Base-by-base conservation (phyloP, 2,888 invertebrate species). In the Thera obeliscata region DNA sequence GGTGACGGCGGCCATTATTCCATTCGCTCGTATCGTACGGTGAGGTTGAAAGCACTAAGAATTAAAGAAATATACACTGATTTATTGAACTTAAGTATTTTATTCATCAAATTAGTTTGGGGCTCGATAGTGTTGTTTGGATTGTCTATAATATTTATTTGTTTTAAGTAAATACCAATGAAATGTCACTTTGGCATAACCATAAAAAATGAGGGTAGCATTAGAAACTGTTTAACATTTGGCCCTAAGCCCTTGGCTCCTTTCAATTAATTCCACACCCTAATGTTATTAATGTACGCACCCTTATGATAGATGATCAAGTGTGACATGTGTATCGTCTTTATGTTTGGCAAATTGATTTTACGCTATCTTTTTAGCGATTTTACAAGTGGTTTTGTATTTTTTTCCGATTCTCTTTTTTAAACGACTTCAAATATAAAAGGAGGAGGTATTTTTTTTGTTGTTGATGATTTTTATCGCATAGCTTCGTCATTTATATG, bases 171-270 rank as follows among this genome's bases (percentile, higher is more conserved):
- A 72, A 67, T 36, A 67, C 50, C 67, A 64, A 68, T 72, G 67
- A 73, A 73, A 71, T 54, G 48, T 54, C 72, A 66, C 72, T 75
- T 70, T 60, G 69, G 63, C 46, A 70, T 61, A 61, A 71, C 64
- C 67, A 74, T 76, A 81, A 74, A 74, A 63, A 67, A 69, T 66
- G 55, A 76, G 74, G 75, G 77, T 77, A 78, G 86, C 79, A 88
- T 90, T 89, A 89, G 89, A 89, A 90, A 86, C 86, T 87, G 87
- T 90, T 91, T 91, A 91, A 89, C 91, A 91, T 91, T 91, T 87
- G 90, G 89, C 78, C 82, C 81, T 74, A 72, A 71, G 65, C 72
- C 79, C 81, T 81, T 78, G 77, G 74, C 76, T 78, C 78, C 82
- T 81, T 85, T 79, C 88, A 87, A 88, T 90, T 89, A 89, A 88